Conservation (phyloP, 2,797 vertebrate genomes). For the Pelobates cultripes region DNA sequence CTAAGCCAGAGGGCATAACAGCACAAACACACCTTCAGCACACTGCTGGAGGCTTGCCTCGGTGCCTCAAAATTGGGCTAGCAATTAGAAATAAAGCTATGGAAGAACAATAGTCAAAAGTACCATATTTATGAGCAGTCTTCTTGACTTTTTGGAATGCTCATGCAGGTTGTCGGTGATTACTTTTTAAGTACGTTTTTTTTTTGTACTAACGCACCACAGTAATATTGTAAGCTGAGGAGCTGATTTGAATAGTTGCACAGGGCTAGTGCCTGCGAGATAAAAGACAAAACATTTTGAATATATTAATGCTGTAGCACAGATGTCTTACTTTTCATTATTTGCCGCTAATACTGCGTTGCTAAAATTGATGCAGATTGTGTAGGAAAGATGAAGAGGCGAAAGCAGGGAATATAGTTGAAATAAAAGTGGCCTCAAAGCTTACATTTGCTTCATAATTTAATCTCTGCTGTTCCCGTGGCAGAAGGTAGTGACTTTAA, state of each 20-base stretch:
- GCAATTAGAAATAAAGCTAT: constrained; percentile 83
- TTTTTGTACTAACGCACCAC: constrained; percentile 59
- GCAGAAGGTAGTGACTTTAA: constrained; percentile 65
- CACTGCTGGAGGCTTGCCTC: constrained; percentile 89
- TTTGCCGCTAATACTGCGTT: constrained; percentile 74
- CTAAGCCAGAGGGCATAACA: constrained; percentile 99
- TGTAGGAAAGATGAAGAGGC: constrained; percentile 78
- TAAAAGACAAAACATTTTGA: constrained; percentile 82
- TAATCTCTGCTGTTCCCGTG: constrained; percentile 77
- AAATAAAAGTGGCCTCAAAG: constrained; percentile 82
- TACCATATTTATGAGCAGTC: constrained; percentile 66
- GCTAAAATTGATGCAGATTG: constrained; percentile 84
- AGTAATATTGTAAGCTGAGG: constrained; percentile 64
- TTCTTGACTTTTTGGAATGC: constrained; percentile 16
- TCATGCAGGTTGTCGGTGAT: constrained; percentile 56
- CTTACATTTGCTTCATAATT: constrained; percentile 80
- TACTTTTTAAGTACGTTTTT: constrained; percentile 42
- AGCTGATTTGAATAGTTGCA: constrained; percentile 70
- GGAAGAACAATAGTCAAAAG: constrained; percentile 66
- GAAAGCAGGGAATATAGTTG: constrained; percentile 83
- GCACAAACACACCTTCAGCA: constrained; percentile 98
- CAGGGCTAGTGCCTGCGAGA: constrained; percentile 77
- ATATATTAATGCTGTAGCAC: constrained; percentile 83
- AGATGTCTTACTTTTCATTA: constrained; percentile 74
- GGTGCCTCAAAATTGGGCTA: constrained; percentile 82